Base-by-base conservation (phyloP, 30 jellyfish, hydroid and myxozoan species). In the Haliclystus octoradiatus region DNA sequence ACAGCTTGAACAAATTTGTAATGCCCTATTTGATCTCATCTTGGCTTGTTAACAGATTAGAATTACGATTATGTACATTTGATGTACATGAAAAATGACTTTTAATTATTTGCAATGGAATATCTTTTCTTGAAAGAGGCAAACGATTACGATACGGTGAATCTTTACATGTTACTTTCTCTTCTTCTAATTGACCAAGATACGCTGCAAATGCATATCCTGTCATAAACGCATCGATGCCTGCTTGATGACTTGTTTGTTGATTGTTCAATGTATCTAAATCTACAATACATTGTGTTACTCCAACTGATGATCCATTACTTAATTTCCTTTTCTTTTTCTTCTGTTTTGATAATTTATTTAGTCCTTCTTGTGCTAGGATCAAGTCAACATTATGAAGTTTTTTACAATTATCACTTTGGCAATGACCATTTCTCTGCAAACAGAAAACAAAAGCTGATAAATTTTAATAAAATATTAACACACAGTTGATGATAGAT, bases 161-260 rank as follows among this genome's bases (percentile, higher is more conserved):
- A 19, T 40, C 57, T 40, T 40, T 19, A 19, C 19, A 19, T 9
- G 19, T 47, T 0, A 67, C 35, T 24, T 50, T 52, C 0, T 66
- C 75, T 34, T 34, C 71, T 14, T 24, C 63, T 1, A 19, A 12
- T 29, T 29, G 19, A 2, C 22, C 74, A 46, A 50, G 69, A 57
- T 65, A 76, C 66, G 53, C 66, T 14, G 80, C 80, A 66, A 66
- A 76, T 23, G 75, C 66, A 40, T 76, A 76, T 2, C 89, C 89
- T 1, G 89, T 76, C 89, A 76, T 76, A 57, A 76, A 76, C 22
- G 89, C 80, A 34, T 76, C 89, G 29, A 65, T 65, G 26, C 89
- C 89, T 2, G 89, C 89, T 13, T 77, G 62, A 57, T 76, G 89
- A 63, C 31, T 66, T 34, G 75, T 53, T 31, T 77, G 89, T 23